Evolutionary conservation across 2,113 vertebrate genomes (phyloP), one percentile per base, ranked within the genome.

Genomic region (Rhipidura dahli): DNA sequence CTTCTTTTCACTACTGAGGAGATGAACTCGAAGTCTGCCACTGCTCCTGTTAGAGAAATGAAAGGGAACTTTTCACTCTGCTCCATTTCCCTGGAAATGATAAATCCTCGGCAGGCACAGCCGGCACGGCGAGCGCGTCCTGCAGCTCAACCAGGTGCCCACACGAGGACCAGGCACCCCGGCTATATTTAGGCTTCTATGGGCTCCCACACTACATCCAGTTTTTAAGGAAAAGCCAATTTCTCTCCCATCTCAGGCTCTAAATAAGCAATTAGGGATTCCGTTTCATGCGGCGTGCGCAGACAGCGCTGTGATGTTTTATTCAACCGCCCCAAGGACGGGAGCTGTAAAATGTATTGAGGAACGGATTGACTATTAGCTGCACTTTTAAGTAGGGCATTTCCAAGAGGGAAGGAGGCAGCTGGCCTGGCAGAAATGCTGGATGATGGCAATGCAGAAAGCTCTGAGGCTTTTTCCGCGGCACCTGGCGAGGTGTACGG

Each of bases 1-100:
- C 75, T 95, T 90, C 84, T 91, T 42, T 30, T 90, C 70, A 14
- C 49, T 88, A 71, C 82, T 54, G 70, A 88, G 83, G 61, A 93
- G 83, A 82, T 15, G 40, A 65, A 84, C 30, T 63, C 83, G 30
- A 12, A 39, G 57, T 4, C 85, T 63, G 66, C 81, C 61, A 13
- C 68, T 15, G 9, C 91, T 70, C 77, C 83, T 11, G 57, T 20
- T 56, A 54, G 68, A 77, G 6, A 42, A 81, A 83, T 5, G 50
- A 40, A 85, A 90, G 69, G 69, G 73, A 59, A 39, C 75, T 95
- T 85, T 49, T 23, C 39, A 4, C 45, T 30, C 31, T 12, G 63
- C 71, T 56, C 56, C 49, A 28, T 24, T 63, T 83, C 49, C 71
- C 80, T 77, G 88, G 64, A 12, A 70, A 63, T 50, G 80, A 17